Evolutionary conservation across 2,888 invertebrate genomes (phyloP).

Genomic region (Hymenopus coronatus): DNA sequence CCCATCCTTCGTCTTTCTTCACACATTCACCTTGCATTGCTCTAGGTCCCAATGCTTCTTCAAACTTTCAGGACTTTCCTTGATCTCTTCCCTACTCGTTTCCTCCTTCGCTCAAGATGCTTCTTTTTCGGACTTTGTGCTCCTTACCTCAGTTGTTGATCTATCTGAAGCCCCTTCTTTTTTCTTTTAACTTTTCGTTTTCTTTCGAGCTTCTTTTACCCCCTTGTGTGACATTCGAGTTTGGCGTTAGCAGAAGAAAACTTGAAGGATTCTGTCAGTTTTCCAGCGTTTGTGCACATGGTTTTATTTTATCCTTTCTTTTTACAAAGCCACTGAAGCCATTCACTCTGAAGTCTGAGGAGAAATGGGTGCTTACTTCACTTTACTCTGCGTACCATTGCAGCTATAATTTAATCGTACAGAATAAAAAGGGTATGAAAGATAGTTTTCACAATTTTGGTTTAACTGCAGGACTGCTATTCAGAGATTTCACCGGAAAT

Average conservation of each 20-base stretch:
- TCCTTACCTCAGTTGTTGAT: constrained; percentile 9
- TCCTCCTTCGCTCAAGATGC: neutral
- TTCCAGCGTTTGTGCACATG: neutral
- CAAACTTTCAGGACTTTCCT: constrained; percentile 13
- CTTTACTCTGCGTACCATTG: too few species aligned
- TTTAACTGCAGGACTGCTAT: too few species aligned
- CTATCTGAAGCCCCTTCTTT: neutral
- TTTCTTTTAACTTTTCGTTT: constrained; percentile 10
- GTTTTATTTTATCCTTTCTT: neutral
- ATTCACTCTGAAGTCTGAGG: neutral
- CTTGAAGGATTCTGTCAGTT: constrained; percentile 7
- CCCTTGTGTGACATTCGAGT: constrained; percentile 23
- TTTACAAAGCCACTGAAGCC: neutral
- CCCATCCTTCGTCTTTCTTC: neutral
- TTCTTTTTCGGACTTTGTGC: neutral
- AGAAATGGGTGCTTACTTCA: constrained; percentile 2
- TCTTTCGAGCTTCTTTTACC: neutral
- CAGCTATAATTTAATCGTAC: too few species aligned
- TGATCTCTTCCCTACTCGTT: neutral
- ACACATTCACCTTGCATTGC: neutral
- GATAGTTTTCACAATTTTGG: too few species aligned
- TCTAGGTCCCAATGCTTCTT: neutral
- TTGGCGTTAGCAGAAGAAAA: neutral
- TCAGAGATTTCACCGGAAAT: too few species aligned
- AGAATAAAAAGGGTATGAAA: too few species aligned